Conservation (phyloP, 2,888 invertebrate species). For the Platypus cylindrus region DNA sequence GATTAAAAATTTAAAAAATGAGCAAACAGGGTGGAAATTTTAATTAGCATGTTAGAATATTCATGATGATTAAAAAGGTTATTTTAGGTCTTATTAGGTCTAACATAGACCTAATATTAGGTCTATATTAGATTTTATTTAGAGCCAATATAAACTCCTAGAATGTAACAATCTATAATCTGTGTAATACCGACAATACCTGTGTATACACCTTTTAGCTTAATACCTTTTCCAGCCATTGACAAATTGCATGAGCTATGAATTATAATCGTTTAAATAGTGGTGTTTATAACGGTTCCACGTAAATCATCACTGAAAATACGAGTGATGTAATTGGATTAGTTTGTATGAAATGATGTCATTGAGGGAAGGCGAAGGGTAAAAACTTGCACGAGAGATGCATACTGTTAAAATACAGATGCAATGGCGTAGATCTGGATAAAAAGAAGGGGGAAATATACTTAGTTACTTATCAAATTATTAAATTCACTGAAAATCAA, state of each 20-base stretch:
- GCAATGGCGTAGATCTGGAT: too few species aligned
- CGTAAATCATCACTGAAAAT: slow-evolving; percentile 29
- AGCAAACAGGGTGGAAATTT: too few species aligned
- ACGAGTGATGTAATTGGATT: slow-evolving; percentile 29
- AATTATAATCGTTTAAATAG: slow-evolving; percentile 28
- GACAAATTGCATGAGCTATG: slow-evolving; percentile 26
- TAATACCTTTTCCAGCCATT: slow-evolving; percentile 17
- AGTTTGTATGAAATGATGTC: slow-evolving; percentile 28
- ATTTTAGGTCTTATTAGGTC: too few species aligned
- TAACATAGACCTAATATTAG: slow-evolving; percentile 7
- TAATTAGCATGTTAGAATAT: too few species aligned
- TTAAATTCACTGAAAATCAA: too few species aligned
- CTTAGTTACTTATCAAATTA: too few species aligned
- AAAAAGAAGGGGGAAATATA: too few species aligned
- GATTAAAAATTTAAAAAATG: too few species aligned
- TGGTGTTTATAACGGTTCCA: slow-evolving; percentile 29
- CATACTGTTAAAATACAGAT: too few species aligned
- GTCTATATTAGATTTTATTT: slow-evolving; percentile 10
- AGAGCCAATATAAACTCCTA: slow-evolving; percentile 15
- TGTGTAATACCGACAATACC: slow-evolving; percentile 14
- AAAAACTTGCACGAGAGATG: slow-evolving; percentile 4
- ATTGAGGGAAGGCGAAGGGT: slow-evolving; percentile 14
- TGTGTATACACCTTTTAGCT: slow-evolving; percentile 21
- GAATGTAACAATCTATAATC: slow-evolving; percentile 14
- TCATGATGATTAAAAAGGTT: too few species aligned